phyloP scores from a whole-genome alignment of 2,888 invertebrate species.

The Crocallis elinguaria region DNA sequence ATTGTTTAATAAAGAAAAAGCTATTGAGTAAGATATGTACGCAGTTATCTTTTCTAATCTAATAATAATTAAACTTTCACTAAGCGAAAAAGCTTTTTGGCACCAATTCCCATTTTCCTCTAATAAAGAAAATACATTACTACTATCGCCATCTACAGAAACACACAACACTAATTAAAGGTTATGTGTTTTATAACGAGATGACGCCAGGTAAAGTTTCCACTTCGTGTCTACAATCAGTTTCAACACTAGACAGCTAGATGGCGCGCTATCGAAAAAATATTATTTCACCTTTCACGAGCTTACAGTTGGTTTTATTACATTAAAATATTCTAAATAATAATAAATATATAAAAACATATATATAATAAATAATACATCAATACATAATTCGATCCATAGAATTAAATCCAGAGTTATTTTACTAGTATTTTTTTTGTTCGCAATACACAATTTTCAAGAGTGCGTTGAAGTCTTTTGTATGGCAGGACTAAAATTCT shows the following conservation, averaged over 20 bases:
- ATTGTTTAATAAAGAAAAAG: too few relatives aligned
- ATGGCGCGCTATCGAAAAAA: background rate
- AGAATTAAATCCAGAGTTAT: background rate
- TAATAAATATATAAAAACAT: background rate
- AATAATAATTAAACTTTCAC: too few relatives aligned
- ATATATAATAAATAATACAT: too few relatives aligned
- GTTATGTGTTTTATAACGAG: background rate
- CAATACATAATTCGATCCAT: too few relatives aligned
- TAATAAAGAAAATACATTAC: background rate
- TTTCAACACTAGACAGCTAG: background rate
- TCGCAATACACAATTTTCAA: background rate
- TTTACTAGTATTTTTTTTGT: too few relatives aligned
- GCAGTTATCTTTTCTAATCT: too few relatives aligned
- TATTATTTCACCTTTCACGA: background rate
- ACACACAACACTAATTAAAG: background rate
- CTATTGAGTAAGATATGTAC: too few relatives aligned
- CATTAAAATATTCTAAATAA: background rate
- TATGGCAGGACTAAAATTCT: conserved; percentile 17
- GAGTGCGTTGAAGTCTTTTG: conserved; percentile 56
- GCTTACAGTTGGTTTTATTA: background rate
- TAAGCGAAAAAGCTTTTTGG: too few relatives aligned
- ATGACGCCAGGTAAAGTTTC: background rate
- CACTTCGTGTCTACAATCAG: background rate
- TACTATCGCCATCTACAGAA: conserved; percentile 3
- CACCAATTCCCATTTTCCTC: background rate